phyloP scores from a whole-genome alignment of 2,113 vertebrate species.

The Pygathrix nemaeus region DNA sequence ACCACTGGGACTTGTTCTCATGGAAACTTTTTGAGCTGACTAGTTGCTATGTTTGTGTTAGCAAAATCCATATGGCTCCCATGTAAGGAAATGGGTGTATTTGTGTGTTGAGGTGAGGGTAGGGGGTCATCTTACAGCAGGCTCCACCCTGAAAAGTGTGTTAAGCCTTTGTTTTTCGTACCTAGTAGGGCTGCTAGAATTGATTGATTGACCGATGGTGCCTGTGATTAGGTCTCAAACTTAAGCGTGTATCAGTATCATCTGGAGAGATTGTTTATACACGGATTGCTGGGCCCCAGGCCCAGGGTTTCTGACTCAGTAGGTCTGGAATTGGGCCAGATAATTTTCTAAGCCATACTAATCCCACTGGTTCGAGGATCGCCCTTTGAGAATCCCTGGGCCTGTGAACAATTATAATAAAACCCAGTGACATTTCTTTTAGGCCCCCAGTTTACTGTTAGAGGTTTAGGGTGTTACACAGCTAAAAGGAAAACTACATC shows the following conservation, averaged over 20 bases:
- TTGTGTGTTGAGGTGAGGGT: not conserved
- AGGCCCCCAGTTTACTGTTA: not conserved
- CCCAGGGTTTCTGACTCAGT: not conserved
- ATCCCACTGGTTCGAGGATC: not conserved
- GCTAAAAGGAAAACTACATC: not conserved
- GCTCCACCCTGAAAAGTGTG: not conserved
- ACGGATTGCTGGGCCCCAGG: not conserved
- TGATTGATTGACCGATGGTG: not conserved
- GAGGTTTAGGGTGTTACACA: not conserved
- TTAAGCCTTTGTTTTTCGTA: not conserved
- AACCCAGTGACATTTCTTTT: not conserved
- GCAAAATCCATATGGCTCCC: not conserved
- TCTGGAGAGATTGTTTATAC: not conserved
- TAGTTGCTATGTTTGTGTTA: not conserved
- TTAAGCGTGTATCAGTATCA: not conserved
- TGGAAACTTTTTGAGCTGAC: not conserved
- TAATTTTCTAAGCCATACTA: too few species aligned
- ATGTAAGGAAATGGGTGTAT: not conserved
- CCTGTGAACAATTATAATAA: not conserved
- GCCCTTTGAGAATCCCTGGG: not conserved
- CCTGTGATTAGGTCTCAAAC: not conserved
- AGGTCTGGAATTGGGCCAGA: not conserved
- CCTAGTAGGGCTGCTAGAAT: not conserved
- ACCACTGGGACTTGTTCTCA: not conserved
- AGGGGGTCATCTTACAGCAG: not conserved